Conservation (phyloP, 2,113 vertebrate genomes). For the Leptodactylus fuscus region DNA sequence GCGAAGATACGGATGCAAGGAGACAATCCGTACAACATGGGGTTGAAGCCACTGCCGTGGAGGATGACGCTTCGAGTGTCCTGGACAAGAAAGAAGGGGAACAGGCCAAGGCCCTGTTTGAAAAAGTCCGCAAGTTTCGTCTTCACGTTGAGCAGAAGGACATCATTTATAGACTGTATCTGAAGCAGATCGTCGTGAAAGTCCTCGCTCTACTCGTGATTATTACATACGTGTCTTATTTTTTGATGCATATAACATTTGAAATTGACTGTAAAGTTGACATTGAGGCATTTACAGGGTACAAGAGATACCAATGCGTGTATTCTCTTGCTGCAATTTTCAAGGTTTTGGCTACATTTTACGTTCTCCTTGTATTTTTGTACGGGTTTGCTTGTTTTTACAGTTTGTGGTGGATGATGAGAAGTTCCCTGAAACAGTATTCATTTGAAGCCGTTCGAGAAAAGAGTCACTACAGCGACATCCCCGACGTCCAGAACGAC, state of each 20-base stretch:
- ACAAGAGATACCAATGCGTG: constrained; percentile 81
- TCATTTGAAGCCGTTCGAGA: constrained; percentile 83
- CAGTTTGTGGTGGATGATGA: constrained; percentile 83
- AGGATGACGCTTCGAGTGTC: constrained; percentile 76
- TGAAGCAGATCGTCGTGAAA: constrained; percentile 84
- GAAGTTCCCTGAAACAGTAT: constrained; percentile 83
- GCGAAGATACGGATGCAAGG: constrained; percentile 68
- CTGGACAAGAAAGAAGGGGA: constrained; percentile 86
- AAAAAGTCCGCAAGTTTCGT: constrained; percentile 84
- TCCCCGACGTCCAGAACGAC: constrained; percentile 84
- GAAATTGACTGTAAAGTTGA: constrained; percentile 79
- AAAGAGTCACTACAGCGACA: constrained; percentile 84
- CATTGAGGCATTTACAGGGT: constrained; percentile 81
- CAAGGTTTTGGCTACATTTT: constrained; percentile 81
- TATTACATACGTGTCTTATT: constrained; percentile 79
- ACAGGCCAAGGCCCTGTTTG: constrained; percentile 87
- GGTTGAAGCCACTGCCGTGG: constrained; percentile 74
- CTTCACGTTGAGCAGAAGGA: constrained; percentile 83
- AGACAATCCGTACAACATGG: constrained; percentile 73
- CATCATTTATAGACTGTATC: constrained; percentile 80
- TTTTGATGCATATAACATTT: constrained; percentile 78
- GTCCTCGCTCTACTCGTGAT: constrained; percentile 79
- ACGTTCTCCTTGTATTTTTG: constrained; percentile 77
- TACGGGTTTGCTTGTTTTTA: constrained; percentile 84
- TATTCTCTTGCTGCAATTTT: constrained; percentile 83